Percentiles rank a stretch among this genome's conserved stretches.
Conservation (phyloP, 2,113 vertebrate genomes). For the Zosterops borbonicus region DNA sequence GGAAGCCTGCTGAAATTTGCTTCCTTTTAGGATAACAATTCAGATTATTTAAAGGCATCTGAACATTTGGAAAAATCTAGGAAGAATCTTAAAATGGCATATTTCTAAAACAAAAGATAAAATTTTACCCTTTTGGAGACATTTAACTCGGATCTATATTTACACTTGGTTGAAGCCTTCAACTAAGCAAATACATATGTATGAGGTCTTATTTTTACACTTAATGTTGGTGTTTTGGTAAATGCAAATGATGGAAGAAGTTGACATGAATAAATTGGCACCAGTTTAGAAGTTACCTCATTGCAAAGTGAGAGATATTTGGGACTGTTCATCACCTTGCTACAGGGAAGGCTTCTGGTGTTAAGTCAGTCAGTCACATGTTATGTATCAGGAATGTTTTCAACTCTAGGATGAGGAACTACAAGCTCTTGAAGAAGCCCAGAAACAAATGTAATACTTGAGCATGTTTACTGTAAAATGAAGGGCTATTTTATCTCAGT, state of each 20-base stretch:
- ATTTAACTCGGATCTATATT: background rate
- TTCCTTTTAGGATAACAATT: background rate
- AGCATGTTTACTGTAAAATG: slow-evolving; percentile 37
- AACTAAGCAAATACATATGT: background rate
- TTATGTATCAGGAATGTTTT: background rate
- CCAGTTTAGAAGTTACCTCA: background rate
- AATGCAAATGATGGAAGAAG: background rate
- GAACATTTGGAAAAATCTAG: background rate
- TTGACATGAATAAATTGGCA: background rate
- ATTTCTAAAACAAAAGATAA: background rate
- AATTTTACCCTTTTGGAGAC: background rate
- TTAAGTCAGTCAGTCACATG: background rate
- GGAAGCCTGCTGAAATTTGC: background rate
- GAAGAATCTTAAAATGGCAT: background rate
- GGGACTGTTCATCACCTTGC: background rate
- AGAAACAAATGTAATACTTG: slow-evolving; percentile 5
- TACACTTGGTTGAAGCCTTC: background rate
- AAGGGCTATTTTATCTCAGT: slow-evolving; percentile 37
- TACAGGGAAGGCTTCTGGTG: background rate
- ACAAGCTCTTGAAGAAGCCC: background rate
- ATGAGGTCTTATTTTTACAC: background rate
- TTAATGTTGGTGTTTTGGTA: background rate
- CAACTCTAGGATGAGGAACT: background rate
- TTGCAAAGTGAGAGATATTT: background rate
- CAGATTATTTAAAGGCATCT: background rate